phyloP scores from a whole-genome alignment of 2,113 vertebrate genomes.

The Chaetops frenatus region DNA sequence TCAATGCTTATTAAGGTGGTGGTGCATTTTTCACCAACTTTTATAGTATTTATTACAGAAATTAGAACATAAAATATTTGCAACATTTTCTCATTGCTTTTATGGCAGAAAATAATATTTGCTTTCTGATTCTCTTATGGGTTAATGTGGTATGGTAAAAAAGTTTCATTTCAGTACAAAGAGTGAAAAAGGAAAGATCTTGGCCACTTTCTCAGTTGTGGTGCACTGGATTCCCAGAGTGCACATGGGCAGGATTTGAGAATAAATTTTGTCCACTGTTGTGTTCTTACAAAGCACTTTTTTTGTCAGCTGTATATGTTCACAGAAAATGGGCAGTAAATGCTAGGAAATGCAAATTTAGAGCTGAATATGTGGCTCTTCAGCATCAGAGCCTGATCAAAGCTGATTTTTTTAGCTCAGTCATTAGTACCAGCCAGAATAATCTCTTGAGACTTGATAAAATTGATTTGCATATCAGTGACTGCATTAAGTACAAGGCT shows the following conservation, averaged over 20 bases:
- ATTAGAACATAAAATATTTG: background rate
- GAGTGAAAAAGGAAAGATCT: background rate
- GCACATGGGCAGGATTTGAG: background rate
- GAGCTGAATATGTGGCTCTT: background rate
- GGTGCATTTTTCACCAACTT: background rate
- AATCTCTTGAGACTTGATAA: background rate
- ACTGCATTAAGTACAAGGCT: background rate
- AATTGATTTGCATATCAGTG: background rate
- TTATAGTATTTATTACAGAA: background rate
- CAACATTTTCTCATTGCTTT: background rate
- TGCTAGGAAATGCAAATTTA: background rate
- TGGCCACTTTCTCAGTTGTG: background rate
- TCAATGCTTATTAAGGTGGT: background rate
- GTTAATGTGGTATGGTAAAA: background rate
- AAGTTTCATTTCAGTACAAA: background rate
- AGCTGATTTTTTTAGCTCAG: background rate
- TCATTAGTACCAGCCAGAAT: background rate
- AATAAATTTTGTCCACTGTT: background rate
- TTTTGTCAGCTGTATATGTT: background rate
- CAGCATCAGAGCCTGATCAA: background rate
- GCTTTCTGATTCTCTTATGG: background rate
- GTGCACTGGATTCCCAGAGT: background rate
- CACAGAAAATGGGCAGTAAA: background rate
- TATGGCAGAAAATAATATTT: background rate
- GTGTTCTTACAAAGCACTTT: background rate